Evolutionary conservation across 2,888 invertebrate species (phyloP).

Genomic region (Sminthurinus aureus): DNA sequence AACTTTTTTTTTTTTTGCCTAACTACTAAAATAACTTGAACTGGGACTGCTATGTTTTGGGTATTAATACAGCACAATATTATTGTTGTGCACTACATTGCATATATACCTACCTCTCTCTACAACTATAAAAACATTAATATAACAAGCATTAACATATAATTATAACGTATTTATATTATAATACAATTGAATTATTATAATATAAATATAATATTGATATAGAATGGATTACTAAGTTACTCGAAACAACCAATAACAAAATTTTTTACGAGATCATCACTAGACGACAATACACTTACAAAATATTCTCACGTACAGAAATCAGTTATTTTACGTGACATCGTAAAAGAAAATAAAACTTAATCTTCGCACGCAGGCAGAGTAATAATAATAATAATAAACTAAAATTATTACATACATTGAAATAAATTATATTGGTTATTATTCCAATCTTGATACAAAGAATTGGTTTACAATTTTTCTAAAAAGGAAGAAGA

Average conservation of each 20-base stretch:
- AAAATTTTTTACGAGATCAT: conserved; percentile 39
- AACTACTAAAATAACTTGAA: conserved; percentile 32
- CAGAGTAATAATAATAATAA: background rate
- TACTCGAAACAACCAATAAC: background rate
- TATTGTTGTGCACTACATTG: conserved; percentile 29
- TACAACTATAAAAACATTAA: too few relatives aligned
- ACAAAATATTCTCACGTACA: conserved; percentile 33
- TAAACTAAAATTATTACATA: background rate
- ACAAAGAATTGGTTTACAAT: conserved; percentile 7
- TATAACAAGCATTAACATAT: too few relatives aligned
- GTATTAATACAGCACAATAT: conserved; percentile 28
- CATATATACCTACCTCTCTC: conserved; percentile 29
- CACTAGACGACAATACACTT: conserved; percentile 42
- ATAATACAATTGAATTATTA: conserved; percentile 17
- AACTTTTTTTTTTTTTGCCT: conserved; percentile 39
- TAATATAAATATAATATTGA: conserved; percentile 26
- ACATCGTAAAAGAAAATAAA: conserved; percentile 12
- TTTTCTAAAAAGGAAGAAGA: background rate
- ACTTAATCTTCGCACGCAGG: conserved; percentile 9
- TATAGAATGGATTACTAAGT: conserved; percentile 11
- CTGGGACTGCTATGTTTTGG: conserved; percentile 35
- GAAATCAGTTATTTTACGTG: background rate
- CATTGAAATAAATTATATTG: too few relatives aligned
- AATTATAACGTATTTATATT: conserved; percentile 8
- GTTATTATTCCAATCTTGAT: background rate